Conservation (phyloP, 1,140 invertebrate genomes). For the Pemphigus obesinymphae region DNA sequence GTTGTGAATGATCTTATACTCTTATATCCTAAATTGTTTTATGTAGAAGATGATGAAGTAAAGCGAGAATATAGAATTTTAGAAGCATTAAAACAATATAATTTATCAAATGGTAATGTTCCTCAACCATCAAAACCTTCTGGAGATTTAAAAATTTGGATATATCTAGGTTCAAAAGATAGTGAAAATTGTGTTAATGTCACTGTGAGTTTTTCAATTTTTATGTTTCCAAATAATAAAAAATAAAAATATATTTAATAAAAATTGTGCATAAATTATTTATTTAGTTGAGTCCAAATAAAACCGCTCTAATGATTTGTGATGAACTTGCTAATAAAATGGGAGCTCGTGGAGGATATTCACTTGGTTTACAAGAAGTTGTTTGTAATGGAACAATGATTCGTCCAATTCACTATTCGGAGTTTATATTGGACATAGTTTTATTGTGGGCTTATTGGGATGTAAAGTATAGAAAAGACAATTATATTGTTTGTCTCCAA, state of each 20-base stretch:
- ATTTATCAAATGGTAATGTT: constrained; percentile 54
- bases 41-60: constrained; percentile 57
- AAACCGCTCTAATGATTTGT: constrained; percentile 69
- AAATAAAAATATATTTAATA: neutral
- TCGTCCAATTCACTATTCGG: constrained; percentile 71
- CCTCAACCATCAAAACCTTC: constrained; percentile 61
- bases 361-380: constrained; percentile 69
- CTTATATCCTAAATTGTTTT: constrained; percentile 59
- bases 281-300: constrained; percentile 67
- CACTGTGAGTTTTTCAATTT: constrained; percentile 54
- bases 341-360: constrained; percentile 55
- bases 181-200: constrained; percentile 59
- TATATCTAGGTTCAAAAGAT: constrained; percentile 59
- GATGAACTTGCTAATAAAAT: constrained; percentile 62
- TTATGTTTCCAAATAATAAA: neutral
- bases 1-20: constrained; percentile 66
- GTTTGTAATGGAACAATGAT: constrained; percentile 66
- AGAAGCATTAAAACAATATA: constrained; percentile 63
- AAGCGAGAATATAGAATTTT: constrained; percentile 67
- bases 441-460: constrained; percentile 81
- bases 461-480: constrained; percentile 71
- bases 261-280: neutral
- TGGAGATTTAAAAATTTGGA: constrained; percentile 76
- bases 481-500: constrained; percentile 66
- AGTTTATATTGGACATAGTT: constrained; percentile 65